Conservation (phyloP, 2,888 invertebrate species). For the Diachrysia chrysitis region DNA sequence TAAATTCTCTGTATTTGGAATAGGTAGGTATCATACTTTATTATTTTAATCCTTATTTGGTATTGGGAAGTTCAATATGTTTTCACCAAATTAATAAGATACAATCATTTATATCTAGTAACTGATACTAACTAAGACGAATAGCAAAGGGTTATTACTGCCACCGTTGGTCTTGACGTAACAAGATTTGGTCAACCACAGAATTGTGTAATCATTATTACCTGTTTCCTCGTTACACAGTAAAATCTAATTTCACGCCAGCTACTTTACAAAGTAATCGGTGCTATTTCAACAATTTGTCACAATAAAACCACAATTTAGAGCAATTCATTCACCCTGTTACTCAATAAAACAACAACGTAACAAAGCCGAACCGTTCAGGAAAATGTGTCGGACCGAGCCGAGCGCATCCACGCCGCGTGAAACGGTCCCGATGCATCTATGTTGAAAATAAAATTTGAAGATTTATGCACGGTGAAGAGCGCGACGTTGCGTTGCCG, state of each 20-base stretch:
- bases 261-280: slow-evolving; percentile 59
- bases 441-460: slow-evolving; percentile 85
- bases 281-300: slow-evolving; percentile 40
- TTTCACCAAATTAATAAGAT: not conserved
- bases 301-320: slow-evolving; percentile 45
- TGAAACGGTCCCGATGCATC: slow-evolving; percentile 79
- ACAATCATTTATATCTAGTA: not conserved
- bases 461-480: slow-evolving; percentile 86
- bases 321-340: slow-evolving; percentile 11
- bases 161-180: slow-evolving; percentile 37
- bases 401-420: slow-evolving; percentile 55
- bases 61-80: not conserved
- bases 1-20: not conserved
- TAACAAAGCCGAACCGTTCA: slow-evolving; percentile 30
- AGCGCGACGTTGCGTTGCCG: slow-evolving; percentile 87
- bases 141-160: slow-evolving; percentile 33
- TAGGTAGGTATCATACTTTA: not conserved
- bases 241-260: slow-evolving; percentile 66
- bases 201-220: slow-evolving; percentile 64
- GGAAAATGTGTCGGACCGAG: slow-evolving; percentile 37
- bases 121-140: slow-evolving; percentile 23
- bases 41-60: not conserved
- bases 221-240: slow-evolving; percentile 61
- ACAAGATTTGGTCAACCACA: slow-evolving; percentile 62
- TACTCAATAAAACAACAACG: slow-evolving; percentile 13